A percentile compares a stretch with the other conserved stretches of the same genome.
These are phyloP conservation scores for Dendrocopos noguchii DNA, from an alignment of 2,113 vertebrate genomes.

Conservation along the genomic window DNA sequence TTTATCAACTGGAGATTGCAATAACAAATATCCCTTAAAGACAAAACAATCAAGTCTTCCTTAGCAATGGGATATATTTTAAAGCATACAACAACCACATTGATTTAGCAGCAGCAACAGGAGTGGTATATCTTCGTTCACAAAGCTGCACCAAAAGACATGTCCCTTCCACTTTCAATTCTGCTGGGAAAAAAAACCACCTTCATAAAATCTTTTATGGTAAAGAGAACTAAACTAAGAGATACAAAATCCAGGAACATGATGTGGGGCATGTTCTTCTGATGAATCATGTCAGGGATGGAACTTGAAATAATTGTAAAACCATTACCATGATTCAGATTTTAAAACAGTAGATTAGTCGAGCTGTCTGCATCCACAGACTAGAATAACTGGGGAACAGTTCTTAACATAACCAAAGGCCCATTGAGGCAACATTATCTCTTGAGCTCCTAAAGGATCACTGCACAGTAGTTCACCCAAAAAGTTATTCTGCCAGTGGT, in stretches of 20 bases:
- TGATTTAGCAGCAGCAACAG: conserved; percentile 15
- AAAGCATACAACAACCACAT: background rate
- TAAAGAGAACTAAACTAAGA: conserved; percentile 54
- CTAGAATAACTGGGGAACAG: background rate
- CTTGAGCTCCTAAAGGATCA: conserved; percentile 51
- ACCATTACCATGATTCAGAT: conserved; percentile 62
- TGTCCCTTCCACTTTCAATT: conserved; percentile 40
- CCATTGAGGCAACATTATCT: conserved; percentile 49
- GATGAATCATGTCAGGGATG: conserved; percentile 56
- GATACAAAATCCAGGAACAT: conserved; percentile 53
- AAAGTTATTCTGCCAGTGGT: conserved; percentile 65
- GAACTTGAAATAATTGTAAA: conserved; percentile 68
- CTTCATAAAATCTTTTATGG: conserved; percentile 46
- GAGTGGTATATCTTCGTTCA: background rate
- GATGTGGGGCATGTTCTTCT: background rate
- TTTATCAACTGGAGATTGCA: background rate
- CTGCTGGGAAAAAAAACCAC: conserved; percentile 22
- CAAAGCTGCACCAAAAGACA: conserved; percentile 42
- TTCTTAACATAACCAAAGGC: conserved; percentile 54
- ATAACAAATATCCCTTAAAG: background rate
- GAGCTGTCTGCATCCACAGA: conserved; percentile 12
- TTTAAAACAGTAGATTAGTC: conserved; percentile 48
- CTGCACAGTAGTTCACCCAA: conserved; percentile 51
- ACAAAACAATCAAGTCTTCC: background rate
- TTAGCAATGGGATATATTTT: background rate